Evolutionary conservation across 2,113 vertebrate genomes (phyloP).

Genomic region (Vulpes ferrilata): DNA sequence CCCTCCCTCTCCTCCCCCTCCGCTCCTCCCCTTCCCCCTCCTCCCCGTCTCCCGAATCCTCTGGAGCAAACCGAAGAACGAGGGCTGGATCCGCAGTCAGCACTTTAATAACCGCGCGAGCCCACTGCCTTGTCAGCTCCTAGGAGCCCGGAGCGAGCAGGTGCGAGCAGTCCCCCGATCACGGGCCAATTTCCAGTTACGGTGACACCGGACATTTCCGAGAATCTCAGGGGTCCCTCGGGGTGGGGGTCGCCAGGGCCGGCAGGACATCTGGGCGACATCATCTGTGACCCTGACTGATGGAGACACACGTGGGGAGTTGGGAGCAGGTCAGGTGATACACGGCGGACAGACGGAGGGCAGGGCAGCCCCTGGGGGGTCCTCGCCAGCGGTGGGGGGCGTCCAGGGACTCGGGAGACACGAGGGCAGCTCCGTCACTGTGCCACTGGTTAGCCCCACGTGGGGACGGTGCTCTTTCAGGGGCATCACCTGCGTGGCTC

Average conservation of each 20-base stretch:
- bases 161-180: rapidly evolving
- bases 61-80: rapidly evolving
- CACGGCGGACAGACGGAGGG: background rate
- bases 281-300: background rate
- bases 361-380: background rate
- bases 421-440: background rate
- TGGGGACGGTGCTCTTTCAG: rapidly evolving
- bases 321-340: background rate
- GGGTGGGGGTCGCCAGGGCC: rapidly evolving
- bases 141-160: background rate
- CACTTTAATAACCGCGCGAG: rapidly evolving
- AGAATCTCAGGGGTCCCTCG: background rate
- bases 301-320: background rate
- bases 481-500: rapidly evolving
- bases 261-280: rapidly evolving
- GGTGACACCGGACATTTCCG: background rate
- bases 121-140: background rate
- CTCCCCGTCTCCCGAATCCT: background rate
- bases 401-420: background rate
- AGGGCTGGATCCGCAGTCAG: background rate
- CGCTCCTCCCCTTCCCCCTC: too few species aligned
- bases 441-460: too few species aligned
- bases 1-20: too few species aligned
- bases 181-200: rapidly evolving
- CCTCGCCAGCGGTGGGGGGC: background rate